Conservation (phyloP, 2,113 vertebrate species). For the Nansenia antarctica region DNA sequence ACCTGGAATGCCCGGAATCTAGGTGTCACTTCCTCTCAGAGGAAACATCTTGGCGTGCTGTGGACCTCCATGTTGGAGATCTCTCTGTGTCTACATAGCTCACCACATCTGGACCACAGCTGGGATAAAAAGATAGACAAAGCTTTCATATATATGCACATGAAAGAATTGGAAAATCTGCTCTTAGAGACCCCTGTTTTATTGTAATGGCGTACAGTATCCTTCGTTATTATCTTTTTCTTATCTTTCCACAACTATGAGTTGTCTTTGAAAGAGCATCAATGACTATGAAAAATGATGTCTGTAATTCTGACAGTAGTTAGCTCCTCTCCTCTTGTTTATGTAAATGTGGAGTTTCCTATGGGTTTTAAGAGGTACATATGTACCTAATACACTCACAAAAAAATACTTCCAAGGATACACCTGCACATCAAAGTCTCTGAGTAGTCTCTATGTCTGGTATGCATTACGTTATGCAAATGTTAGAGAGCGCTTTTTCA, state of each 20-base stretch:
- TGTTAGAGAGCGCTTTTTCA: constrained; percentile 6
- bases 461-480: constrained; percentile 32
- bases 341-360: constrained; percentile 28
- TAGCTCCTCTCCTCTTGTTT: not conserved
- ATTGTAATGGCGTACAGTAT: not conserved
- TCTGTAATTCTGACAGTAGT: not conserved
- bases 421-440: constrained; percentile 11
- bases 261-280: too few relatives aligned
- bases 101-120: constrained; percentile 40
- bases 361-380: constrained; percentile 5
- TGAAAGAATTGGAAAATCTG: too few relatives aligned
- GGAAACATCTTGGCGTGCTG: constrained; percentile 41
- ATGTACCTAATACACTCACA: too few relatives aligned
- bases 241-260: constrained; percentile 5
- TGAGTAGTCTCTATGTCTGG: constrained; percentile 13
- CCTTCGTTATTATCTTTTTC: not conserved
- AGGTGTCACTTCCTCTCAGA: constrained; percentile 52
- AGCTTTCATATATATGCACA: too few relatives aligned
- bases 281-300: not conserved
- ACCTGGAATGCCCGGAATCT: constrained; percentile 70
- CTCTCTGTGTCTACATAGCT: constrained; percentile 12
- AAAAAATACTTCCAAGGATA: constrained; percentile 29
- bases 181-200: too few relatives aligned
- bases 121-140: constrained; percentile 18
- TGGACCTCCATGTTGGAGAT: constrained; percentile 29